A percentile compares a stretch with the other conserved stretches of the same genome.
These are phyloP conservation scores for Crepidodera aurea DNA, from an alignment of 2,888 invertebrate species.

Conservation along the genomic window DNA sequence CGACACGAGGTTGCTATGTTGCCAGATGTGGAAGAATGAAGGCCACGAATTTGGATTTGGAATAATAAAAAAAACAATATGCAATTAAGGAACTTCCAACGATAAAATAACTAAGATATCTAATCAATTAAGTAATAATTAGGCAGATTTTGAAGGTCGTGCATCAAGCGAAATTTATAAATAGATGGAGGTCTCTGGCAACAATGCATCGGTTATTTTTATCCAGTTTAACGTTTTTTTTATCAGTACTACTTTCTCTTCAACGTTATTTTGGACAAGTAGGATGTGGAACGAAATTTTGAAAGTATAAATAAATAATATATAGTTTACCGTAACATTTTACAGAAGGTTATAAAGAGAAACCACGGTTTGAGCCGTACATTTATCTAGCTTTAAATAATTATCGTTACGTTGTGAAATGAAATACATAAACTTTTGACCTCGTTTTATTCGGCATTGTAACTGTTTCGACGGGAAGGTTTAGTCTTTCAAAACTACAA, in stretches of 20 bases:
- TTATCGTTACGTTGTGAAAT: slow-evolving; percentile 25
- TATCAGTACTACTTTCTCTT: neutral
- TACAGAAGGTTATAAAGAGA: neutral
- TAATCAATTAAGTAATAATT: slow-evolving; percentile 6
- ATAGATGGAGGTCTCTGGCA: slow-evolving; percentile 16
- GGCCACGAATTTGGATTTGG: neutral
- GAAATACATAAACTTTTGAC: slow-evolving; percentile 28
- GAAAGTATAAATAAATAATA: neutral
- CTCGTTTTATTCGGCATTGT: slow-evolving; percentile 26
- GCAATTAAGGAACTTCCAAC: neutral
- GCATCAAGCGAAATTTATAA: slow-evolving; percentile 8
- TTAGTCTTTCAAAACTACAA: slow-evolving; percentile 34
- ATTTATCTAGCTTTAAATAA: slow-evolving; percentile 1
- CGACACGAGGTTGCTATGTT: slow-evolving; percentile 14
- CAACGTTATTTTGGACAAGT: neutral
- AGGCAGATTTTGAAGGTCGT: slow-evolving; percentile 6
- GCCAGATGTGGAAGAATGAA: neutral
- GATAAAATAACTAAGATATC: neutral
- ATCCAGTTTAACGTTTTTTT: neutral
- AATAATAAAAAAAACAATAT: neutral
- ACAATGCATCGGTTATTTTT: neutral
- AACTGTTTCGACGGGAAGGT: slow-evolving; percentile 26
- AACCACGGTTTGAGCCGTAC: no score
- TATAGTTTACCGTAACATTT: neutral
- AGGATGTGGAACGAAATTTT: neutral